Evolutionary conservation across 2,797 vertebrate species (phyloP), one percentile per base, ranked within the genome.

Genomic region (Channallabes apus): DNA sequence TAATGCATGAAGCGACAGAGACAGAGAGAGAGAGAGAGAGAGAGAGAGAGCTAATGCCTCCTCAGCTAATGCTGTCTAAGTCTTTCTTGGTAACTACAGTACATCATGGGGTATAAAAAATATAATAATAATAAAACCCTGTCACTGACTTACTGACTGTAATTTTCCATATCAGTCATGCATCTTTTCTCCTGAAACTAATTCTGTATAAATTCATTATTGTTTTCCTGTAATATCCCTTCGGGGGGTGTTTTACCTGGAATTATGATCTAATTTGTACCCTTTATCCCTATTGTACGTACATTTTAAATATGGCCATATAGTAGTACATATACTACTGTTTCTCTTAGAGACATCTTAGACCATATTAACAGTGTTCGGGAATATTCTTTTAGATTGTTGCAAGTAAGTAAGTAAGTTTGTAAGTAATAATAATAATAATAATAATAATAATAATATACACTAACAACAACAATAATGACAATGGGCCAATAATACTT

Each of bases 21-120:
- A 29, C 3, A 29, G 27, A 29, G 64, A 65, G 64, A n/a, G 12
- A 67, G 64, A 67, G 27, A 67, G 65, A 67, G 64, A 65, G 12
- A 29, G n/a, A 65, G 62, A 32, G 4, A 86, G 3, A 83, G 79
- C 41, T 46, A 78, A 38, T 80, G 12, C 72, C 27, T 29, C 29
- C 20, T 68, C 29, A 56, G 41, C 78, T 85, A 84, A 82, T 84
- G 85, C 69, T n/a, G 24, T n/a, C n/a, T 17, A n/a, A 73, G 41
- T 15, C 41, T 51, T 46, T n/a, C 24, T 51, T 73, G 41, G 24
- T 51, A n/a, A 27, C 41, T 51, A 51, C 38, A 73, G 24, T 27
- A 6, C 2, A 54, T 51, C 27, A 8, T n/a, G 51, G 41, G 15
- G 46, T 54, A 51, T 46, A 15, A 46, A 46, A n/a, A 38, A 35